Percentiles rank a stretch among this genome's conserved stretches.
These are phyloP conservation scores for Andricus grossulariae DNA, from an alignment of 1,140 invertebrate genomes.

Conservation along the genomic window DNA sequence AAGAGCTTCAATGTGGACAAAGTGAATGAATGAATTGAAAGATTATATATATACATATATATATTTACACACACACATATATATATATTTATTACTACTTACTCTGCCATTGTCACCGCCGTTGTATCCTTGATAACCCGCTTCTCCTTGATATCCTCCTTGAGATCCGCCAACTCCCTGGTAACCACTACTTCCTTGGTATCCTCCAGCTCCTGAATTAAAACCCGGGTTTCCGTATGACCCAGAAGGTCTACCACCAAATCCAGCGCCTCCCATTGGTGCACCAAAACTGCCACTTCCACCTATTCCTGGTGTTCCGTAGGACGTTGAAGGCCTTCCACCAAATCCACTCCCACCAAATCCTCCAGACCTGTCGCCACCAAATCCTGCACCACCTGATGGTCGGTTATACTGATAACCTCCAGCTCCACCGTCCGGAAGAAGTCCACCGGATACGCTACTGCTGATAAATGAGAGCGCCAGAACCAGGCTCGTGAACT, in stretches of 20 bases:
- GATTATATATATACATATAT: too few species aligned
- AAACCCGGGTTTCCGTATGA: conserved; percentile 41
- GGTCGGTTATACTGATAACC: conserved; percentile 69
- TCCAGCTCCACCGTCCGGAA: conserved; percentile 60
- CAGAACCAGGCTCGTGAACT: conserved; percentile 61
- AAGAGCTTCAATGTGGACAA: too few species aligned
- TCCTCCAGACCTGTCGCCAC: conserved; percentile 45
- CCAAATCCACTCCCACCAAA: conserved; percentile 47
- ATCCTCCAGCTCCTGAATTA: conserved; percentile 47
- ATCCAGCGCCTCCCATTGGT: conserved; percentile 25
- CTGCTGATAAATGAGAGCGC: conserved; percentile 59
- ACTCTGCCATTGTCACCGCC: conserved; percentile 61
- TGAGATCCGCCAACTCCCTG: conserved; percentile 44
- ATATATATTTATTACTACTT: conserved; percentile 43
- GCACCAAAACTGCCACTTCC: conserved; percentile 29
- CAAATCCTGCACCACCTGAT: conserved; percentile 45
- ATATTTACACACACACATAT: too few species aligned
- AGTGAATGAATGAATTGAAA: too few species aligned
- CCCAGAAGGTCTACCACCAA: conserved; percentile 43
- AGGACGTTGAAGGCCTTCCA: conserved; percentile 51
- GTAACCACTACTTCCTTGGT: conserved; percentile 47
- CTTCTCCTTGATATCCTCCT: conserved; percentile 12
- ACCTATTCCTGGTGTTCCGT: conserved; percentile 58
- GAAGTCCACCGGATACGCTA: conserved; percentile 60
- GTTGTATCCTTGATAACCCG: conserved; percentile 49